Base-by-base conservation (phyloP, 2,797 vertebrate species). In the Sebastes melanostomus region DNA sequence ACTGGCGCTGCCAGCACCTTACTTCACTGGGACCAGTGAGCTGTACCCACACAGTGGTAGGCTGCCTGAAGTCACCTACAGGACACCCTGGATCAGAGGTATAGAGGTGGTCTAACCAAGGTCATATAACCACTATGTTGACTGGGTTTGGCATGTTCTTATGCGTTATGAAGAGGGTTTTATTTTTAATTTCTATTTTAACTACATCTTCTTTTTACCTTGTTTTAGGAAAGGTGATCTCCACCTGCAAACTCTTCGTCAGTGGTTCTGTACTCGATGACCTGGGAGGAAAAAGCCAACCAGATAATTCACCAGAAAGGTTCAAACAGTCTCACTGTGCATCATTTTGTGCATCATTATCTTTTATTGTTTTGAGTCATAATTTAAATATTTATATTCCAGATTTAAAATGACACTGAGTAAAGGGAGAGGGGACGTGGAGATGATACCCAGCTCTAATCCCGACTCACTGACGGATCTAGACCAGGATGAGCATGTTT, bases 31-130 rank as follows among this genome's bases (percentile, higher is more conserved):
- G 10, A 66, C 72, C 46, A 55, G 67, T 77, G 88, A 91, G 59
- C 66, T 72, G 3, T 95, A 93, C 74, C 88, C 92, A 4, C 93
- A 95, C 76, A 80, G 72, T 24, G 94, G 93, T 1, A 74, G 54
- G 10, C 80, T 94, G 42, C 68, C 86, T 30, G 91, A 94, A 1
- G 85, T 50, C 42, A 82, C 89, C 32, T 96, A 95, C 88, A 92
- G 96, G 73, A 91, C 74, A 1, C 95, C 95, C 1, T 96, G 95
- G 96, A 75, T 83, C 82, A 89, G 91, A 92, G 96, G 94, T 94
- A 81, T 0, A 58, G 13, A 25, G 3, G n/a, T 2, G 13, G 3
- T 5, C 2, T 2, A 20, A 29, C 5, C 27, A 3, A 22, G 2
- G 14, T 29, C 6, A 5, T 13, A 20, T 8, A 7, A 70, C 3